Base-by-base conservation (phyloP, 2,888 invertebrate genomes). In the Plagiodera versicolora region DNA sequence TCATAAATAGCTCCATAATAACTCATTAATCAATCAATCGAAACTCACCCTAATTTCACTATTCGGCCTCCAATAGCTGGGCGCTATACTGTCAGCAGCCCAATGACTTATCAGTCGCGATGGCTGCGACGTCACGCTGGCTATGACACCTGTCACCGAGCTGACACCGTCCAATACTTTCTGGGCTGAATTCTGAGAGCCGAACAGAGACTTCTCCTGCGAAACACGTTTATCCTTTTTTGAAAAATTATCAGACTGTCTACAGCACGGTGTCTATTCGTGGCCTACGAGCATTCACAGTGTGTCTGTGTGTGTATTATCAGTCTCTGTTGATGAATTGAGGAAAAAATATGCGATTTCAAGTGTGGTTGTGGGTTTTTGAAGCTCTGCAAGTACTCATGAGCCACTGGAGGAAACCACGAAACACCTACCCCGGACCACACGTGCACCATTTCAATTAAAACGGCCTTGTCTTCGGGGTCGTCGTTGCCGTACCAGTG, bases 401-500 rank as follows among this genome's bases (percentile, higher is more conserved):
- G 6, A 24, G 3, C 24, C 24, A 24, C 24, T 6, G 3, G 4
- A 24, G 6, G 4, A 6, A 6, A 3, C 24, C 3, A 5, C 3
- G 24, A 6, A 3, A 6, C 56, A 76, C 80, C 80, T 70, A 84
- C 84, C 72, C 84, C 86, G 65, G 84, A 84, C 90, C 90, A 90
- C 16, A 90, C 85, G 74, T 90, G 90, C 14, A 86, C 82, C 49
- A 87, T 85, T 77, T 89, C 88, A 5, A 84, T 82, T 60, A 86
- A 80, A 11, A 91, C 89, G 10, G 87, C 87, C 24, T 82, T 79
- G 63, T 87, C 86, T 75, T 89, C 90, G 0, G 91, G 89, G 63
- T 86, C 84, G 69, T 87, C 86, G 73, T 92, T 92, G 4, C 91
- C 91, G 75, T 87, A 91, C 92, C 92, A 93, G 76, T 88, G 89